Evolutionary conservation across 2,888 invertebrate species (phyloP).

Genomic region (Drosophila hamatofila): DNA sequence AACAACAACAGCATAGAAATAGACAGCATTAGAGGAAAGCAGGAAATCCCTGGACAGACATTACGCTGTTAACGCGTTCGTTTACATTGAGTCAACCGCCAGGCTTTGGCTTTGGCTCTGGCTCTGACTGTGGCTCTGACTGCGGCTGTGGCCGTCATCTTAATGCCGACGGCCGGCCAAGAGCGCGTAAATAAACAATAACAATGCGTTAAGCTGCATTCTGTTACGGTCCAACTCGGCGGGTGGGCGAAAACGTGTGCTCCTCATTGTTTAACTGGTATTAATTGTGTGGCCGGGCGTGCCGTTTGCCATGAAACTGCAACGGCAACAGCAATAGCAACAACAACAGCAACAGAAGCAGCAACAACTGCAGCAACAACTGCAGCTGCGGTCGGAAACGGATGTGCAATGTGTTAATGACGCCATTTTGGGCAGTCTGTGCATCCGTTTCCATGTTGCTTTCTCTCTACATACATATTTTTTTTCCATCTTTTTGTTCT

Average conservation of each 20-base stretch:
- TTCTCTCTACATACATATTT: not conserved
- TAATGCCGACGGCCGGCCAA: slow-evolving; percentile 32
- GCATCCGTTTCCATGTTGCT: not conserved
- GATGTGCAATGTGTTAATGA: slow-evolving; percentile 75
- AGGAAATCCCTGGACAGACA: slow-evolving; percentile 31
- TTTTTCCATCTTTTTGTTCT: slow-evolving; percentile 29
- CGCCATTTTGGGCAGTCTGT: slow-evolving; percentile 52
- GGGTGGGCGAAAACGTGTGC: slow-evolving; percentile 7
- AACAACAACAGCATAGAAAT: not conserved
- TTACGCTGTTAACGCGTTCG: slow-evolving; percentile 24
- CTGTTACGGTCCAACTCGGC: slow-evolving; percentile 13
- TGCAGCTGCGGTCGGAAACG: slow-evolving; percentile 48
- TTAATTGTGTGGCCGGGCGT: slow-evolving; percentile 64
- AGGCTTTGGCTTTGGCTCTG: not conserved
- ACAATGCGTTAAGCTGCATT: slow-evolving; percentile 44
- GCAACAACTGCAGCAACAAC: not conserved
- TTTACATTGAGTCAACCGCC: slow-evolving; percentile 10
- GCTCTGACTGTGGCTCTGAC: no score
- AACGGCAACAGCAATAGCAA: no score
- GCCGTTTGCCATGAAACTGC: not conserved
- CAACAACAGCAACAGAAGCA: no score
- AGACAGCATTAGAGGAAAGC: slow-evolving; percentile 14
- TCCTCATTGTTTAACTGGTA: slow-evolving; percentile 56
- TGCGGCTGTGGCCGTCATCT: slow-evolving; percentile 10
- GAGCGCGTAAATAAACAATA: slow-evolving; percentile 56